Evolutionary conservation across 2,888 invertebrate species (phyloP), one percentile per base, ranked within the genome.

Genomic region (Leptarthrus brevirostris): DNA sequence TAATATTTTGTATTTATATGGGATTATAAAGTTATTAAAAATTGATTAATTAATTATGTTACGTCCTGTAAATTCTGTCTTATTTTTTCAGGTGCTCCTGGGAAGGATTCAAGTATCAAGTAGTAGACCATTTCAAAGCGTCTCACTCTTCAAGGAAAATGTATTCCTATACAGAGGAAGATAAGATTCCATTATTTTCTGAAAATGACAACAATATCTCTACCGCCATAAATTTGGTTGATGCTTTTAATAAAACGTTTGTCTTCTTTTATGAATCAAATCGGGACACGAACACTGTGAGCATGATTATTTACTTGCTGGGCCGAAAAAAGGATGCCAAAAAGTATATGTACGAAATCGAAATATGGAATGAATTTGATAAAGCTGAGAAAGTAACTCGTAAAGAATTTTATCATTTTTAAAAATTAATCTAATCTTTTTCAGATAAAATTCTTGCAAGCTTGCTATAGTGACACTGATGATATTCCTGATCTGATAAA

Each of bases 401-500:
- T 1, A 8, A 52, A 53, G 3, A 34, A 14, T 14, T 71, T 26
- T 58, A 10, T 18, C 0, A 8, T 22, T 56, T 16, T 0, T 36
- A 4, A n/a, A 34, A 1, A 16, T 52, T 61, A 30, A 26, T 26
- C 30, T 56, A 30, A 6, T 6, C 2, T 3, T 26, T 61, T 73
- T 49, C 40, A 73, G 73, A 73, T 73, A 14, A 73, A 73, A 40
- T 73, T 73, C 14, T 64, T 18, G 3, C 49, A 73, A 22, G 10
- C n/a, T 10, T 73, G 73, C 20, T 40, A 36, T 18, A 69, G 56
- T 36, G 73, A 74, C 14, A 22, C 66, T 8, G 73, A 24, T 8
- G 52, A 74, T 66, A 54, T 74, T 26, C 10, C 2, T 18, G 40
- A 66, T 40, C 18, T 74, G 14, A 74, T 74, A 12, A 4, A 8